Percentiles rank a stretch among this genome's conserved stretches.
These are phyloP conservation scores for Petrolisthes cinctipes DNA, from an alignment of 2,888 invertebrate genomes.

Conservation along the genomic window DNA sequence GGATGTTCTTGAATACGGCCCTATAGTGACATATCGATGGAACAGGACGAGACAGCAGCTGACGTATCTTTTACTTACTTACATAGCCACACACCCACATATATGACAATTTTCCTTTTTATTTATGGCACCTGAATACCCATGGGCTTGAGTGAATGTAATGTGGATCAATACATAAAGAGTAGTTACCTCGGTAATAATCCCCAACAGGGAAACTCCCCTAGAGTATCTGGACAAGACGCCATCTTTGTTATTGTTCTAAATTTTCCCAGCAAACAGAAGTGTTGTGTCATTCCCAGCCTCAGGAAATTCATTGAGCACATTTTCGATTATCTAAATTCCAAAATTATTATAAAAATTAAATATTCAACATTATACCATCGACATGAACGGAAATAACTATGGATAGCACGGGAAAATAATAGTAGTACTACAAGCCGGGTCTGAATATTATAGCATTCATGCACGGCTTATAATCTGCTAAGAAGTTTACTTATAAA, in stretches of 20 bases:
- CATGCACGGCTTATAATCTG: no score
- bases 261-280: constrained; percentile 26
- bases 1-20: no score
- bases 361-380: no score
- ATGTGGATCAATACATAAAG: background rate
- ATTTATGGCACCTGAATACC: background rate
- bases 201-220: constrained; percentile 55
- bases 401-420: no score
- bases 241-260: constrained; percentile 63
- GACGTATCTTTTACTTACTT: background rate
- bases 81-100: background rate
- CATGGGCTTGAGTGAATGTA: background rate
- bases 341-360: no score
- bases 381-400: no score
- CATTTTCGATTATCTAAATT: no score
- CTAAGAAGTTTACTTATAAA: no score
- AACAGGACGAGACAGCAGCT: background rate
- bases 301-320: background rate
- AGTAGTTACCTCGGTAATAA: constrained; percentile 45
- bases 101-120: background rate
- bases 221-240: constrained; percentile 39
- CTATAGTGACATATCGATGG: background rate
- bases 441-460: no score
- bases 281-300: background rate
- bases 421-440: no score